Evolutionary conservation across 2,113 vertebrate species (phyloP), one percentile per base, ranked within the genome.

Genomic region (zebrafish (Danio rerio)): DNA sequence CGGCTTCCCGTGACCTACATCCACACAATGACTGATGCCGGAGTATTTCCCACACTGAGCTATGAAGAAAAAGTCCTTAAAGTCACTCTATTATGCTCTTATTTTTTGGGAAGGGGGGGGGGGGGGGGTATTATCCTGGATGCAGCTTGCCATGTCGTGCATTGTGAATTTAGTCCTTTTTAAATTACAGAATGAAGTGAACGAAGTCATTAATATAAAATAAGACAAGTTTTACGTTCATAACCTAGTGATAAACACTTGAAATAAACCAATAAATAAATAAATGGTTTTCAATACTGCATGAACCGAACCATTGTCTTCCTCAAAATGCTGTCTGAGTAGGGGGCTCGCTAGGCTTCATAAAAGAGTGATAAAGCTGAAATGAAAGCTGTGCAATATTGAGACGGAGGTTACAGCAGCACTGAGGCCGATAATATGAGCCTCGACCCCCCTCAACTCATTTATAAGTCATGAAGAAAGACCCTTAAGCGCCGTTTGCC

Each of bases 391-490:
- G 16, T 12, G n/a, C 61, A 66, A 45, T 75, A 75, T 59, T 75
- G 72, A 70, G 9, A 21, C 52, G 21, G 61, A 20, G 79, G 77
- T 65, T 85, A 79, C 18, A 69, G 82, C 53, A 61, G 59, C 42
- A 56, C 16, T 69, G 61, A 80, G 81, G 83, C 43, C 53, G 86
- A 85, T 86, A 88, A 89, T 80, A 86, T 81, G 65, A 82, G 77
- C 52, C 61, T 82, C 86, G 47, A 68, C 61, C 66, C 59, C 77
- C 80, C 62, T 66, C 20, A 21, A 76, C 88, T 92, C 89, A 93
- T 93, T 83, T 92, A 89, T 91, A 91, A 92, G 87, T 91, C 89
- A 92, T 91, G 86, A 92, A 87, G 87, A 82, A 73, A 78, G 82
- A 80, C 84, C 81, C 84, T 88, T 87, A 84, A 88, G 87, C 86